Percentiles rank a stretch among this genome's conserved stretches.
These are phyloP conservation scores for Polietes domitor DNA, from an alignment of 2,888 invertebrate species.

Conservation along the genomic window DNA sequence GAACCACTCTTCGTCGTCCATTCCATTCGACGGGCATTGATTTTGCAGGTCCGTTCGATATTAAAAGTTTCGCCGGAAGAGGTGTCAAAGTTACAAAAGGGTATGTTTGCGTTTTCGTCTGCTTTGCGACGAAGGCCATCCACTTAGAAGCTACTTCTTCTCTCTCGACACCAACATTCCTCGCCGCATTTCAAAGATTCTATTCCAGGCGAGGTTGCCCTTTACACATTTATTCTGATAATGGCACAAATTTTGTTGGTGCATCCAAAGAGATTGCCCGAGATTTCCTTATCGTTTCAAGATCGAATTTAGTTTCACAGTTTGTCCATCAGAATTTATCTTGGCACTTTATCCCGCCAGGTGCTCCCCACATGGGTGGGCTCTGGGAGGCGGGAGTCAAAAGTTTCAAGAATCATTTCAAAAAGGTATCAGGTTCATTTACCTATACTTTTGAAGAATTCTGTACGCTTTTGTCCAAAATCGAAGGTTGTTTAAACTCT, in stretches of 20 bases:
- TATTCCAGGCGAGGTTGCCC: slow-evolving; percentile 55
- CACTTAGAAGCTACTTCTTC: slow-evolving; percentile 15
- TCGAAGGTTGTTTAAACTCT: too few species aligned
- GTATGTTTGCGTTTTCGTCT: slow-evolving; percentile 38
- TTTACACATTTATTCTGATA: slow-evolving; percentile 50
- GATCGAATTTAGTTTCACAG: background rate
- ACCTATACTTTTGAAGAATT: slow-evolving; percentile 43
- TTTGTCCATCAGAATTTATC: background rate
- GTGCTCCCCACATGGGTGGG: slow-evolving; percentile 45
- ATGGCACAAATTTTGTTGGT: slow-evolving; percentile 61
- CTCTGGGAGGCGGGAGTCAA: slow-evolving; percentile 31
- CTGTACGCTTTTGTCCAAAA: too few species aligned
- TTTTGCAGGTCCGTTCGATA: too few species aligned
- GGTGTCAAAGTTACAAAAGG: slow-evolving; percentile 24
- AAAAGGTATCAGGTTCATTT: slow-evolving; percentile 23
- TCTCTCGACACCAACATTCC: slow-evolving; percentile 41
- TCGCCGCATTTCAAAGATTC: slow-evolving; percentile 56
- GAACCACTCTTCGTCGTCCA: too few species aligned
- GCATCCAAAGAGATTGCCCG: slow-evolving; percentile 48
- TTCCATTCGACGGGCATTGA: too few species aligned
- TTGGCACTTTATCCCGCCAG: slow-evolving; percentile 45
- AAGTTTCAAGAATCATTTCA: slow-evolving; percentile 45
- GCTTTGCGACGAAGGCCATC: slow-evolving; percentile 31
- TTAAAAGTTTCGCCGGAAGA: too few species aligned
- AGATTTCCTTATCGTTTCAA: background rate